phyloP scores from a whole-genome alignment of 2,797 vertebrate species.

The Fundulus diaphanus region DNA sequence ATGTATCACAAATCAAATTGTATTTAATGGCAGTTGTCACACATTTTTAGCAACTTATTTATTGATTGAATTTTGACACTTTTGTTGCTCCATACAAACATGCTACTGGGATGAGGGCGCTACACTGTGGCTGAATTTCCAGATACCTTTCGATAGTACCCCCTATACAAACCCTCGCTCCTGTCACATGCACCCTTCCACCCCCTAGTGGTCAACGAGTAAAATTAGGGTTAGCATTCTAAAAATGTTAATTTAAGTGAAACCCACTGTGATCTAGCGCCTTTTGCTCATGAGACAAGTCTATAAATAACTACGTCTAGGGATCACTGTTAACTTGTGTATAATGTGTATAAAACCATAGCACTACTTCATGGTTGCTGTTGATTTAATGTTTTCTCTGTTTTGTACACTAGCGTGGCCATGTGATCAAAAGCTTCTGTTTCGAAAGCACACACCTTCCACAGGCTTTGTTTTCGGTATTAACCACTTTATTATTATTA shows the following conservation, averaged over 20 bases:
- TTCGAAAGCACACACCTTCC: constrained; percentile 49
- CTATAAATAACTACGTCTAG: constrained; percentile 67
- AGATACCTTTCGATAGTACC: constrained; percentile 47
- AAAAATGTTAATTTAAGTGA: constrained; percentile 70
- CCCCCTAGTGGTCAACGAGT: constrained; percentile 54
- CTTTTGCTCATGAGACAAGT: constrained; percentile 68
- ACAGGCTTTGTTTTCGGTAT: constrained; percentile 63
- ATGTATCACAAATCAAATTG: no score
- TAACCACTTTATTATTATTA: constrained; percentile 10
- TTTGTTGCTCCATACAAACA: constrained; percentile 3
- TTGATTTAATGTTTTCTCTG: constrained; percentile 66
- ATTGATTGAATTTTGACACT: neutral
- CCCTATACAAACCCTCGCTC: constrained; percentile 54
- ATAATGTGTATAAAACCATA: constrained; percentile 82
- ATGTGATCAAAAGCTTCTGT: constrained; percentile 70
- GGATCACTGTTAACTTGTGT: constrained; percentile 77
- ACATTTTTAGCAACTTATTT: neutral
- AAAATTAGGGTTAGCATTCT: constrained; percentile 67
- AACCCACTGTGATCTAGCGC: constrained; percentile 76
- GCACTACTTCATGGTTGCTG: constrained; percentile 72
- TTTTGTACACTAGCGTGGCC: constrained; percentile 78
- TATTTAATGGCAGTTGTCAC: no score
- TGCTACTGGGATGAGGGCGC: constrained; percentile 15
- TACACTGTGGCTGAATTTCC: constrained; percentile 29
- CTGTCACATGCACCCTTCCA: constrained; percentile 49